Evolutionary conservation across 2,888 invertebrate species (phyloP).

Genomic region (Nephrotoma flavescens): DNA sequence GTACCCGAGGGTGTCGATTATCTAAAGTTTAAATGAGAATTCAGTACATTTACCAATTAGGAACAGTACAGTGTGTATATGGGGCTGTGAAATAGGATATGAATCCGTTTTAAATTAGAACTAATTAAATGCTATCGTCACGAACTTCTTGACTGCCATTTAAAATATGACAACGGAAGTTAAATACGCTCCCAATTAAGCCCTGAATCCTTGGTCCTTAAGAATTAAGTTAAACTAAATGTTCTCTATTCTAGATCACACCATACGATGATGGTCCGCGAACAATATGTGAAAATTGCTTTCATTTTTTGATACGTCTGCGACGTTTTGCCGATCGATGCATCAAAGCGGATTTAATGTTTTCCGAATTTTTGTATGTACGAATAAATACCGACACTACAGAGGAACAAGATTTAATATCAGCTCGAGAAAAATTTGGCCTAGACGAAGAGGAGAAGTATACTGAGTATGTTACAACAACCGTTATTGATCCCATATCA

Average conservation of each 20-base stretch:
- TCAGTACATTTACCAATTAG: background rate
- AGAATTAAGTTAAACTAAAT: too few species aligned
- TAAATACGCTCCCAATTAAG: too few species aligned
- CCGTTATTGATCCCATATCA: background rate
- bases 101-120: too few species aligned
- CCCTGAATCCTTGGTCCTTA: too few species aligned
- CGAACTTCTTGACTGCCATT: too few species aligned
- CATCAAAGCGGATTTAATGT: constrained; percentile 10
- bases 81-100: too few species aligned
- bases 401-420: background rate
- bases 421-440: constrained; percentile 9
- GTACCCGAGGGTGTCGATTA: background rate
- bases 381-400: constrained; percentile 4
- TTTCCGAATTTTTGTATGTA: constrained; percentile 7
- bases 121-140: too few species aligned
- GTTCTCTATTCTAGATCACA: constrained; percentile 6
- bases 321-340: constrained; percentile 8
- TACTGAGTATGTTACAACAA: background rate
- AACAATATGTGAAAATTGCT: constrained; percentile 10
- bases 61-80: background rate
- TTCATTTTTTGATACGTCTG: constrained; percentile 6
- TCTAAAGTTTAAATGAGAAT: background rate
- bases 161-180: too few species aligned
- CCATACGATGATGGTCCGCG: constrained; percentile 8
- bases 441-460: constrained; percentile 3